Conservation (phyloP, 2,888 invertebrate species). For the Pomacea canaliculata region DNA sequence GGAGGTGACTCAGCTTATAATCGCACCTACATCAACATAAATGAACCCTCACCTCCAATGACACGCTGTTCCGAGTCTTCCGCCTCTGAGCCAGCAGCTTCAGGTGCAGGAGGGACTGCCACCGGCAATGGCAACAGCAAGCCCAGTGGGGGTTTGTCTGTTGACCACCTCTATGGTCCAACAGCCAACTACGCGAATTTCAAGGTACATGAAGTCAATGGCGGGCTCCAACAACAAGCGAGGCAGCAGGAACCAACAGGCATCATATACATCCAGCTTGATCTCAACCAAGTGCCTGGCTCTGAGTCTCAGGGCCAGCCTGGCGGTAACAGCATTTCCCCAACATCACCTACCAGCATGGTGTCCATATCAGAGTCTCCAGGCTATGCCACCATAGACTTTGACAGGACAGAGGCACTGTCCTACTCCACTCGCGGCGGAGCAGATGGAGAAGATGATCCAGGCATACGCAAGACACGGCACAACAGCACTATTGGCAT, state of each 20-base stretch:
- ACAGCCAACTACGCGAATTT: constrained; percentile 36
- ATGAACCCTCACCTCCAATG: constrained; percentile 31
- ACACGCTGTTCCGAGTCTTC: not conserved
- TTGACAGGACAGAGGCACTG: constrained; percentile 91
- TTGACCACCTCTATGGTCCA: constrained; percentile 20
- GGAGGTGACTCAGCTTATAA: constrained; percentile 30
- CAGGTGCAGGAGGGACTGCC: not conserved
- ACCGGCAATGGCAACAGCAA: not conserved
- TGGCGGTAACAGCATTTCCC: constrained; percentile 30
- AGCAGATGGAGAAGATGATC: constrained; percentile 79
- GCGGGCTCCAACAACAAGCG: not conserved
- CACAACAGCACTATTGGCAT: constrained; percentile 60
- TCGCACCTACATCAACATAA: constrained; percentile 54
- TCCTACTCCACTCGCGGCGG: constrained; percentile 83
- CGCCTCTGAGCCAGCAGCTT: not conserved
- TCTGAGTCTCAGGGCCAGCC: constrained; percentile 32
- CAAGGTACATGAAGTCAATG: constrained; percentile 20
- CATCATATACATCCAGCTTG: constrained; percentile 58
- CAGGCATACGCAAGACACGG: constrained; percentile 67
- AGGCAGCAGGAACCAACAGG: constrained; percentile 1
- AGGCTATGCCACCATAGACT: constrained; percentile 92
- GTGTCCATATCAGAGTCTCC: constrained; percentile 55
- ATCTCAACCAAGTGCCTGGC: constrained; percentile 40
- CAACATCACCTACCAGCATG: constrained; percentile 53
- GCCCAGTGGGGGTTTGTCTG: constrained; percentile 5